phyloP scores from a whole-genome alignment of 2,797 vertebrate species.

The Eurystomus glaucurus region DNA sequence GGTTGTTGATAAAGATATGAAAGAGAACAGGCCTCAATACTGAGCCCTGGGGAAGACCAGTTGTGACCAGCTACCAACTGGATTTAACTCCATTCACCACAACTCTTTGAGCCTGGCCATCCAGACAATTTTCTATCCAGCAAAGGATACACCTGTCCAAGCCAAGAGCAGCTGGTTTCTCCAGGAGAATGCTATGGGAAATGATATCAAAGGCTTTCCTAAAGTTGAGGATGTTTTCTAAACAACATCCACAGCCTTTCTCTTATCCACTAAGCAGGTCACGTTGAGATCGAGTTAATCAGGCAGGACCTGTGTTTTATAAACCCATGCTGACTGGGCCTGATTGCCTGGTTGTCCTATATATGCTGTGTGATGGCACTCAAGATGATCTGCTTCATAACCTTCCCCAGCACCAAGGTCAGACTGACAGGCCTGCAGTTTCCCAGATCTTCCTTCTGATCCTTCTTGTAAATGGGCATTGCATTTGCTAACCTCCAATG shows the following conservation, averaged over 20 bases:
- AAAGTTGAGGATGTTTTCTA: not conserved
- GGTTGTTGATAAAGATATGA: too few species aligned
- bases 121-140: too few species aligned
- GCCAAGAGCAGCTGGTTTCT: not conserved
- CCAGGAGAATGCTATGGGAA: not conserved
- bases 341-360: not conserved
- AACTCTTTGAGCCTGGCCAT: not conserved
- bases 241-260: too few species aligned
- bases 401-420: not conserved
- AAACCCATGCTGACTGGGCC: not conserved
- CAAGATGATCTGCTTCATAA: not conserved
- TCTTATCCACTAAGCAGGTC: too few species aligned
- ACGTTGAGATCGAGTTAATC: not conserved
- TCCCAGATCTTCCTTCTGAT: not conserved
- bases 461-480: not conserved
- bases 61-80: not conserved
- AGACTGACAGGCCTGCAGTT: not conserved
- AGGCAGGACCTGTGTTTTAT: not conserved
- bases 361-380: not conserved
- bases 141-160: too few species aligned
- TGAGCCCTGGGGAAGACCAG: not conserved
- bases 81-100: not conserved
- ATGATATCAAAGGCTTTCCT: not conserved
- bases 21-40: too few species aligned
- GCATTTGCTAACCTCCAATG: not conserved